These are phyloP conservation scores for Cecidostiba fungosa DNA, from an alignment of 2,888 invertebrate species.

Conservation along the genomic window DNA sequence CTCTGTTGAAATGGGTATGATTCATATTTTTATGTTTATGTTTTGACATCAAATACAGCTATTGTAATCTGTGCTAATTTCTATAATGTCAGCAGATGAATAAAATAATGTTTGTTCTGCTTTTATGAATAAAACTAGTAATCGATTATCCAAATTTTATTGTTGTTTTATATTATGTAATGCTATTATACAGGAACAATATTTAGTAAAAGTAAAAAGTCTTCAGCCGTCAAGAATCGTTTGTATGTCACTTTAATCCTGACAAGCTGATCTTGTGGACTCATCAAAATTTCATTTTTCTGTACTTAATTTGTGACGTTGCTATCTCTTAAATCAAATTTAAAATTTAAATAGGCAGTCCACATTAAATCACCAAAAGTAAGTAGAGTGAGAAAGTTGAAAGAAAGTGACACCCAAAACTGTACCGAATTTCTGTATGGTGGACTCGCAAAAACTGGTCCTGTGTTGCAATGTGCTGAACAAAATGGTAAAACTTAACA, in stretches of 20 bases:
- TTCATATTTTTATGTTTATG: background rate
- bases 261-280: background rate
- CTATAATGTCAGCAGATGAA: too few species aligned
- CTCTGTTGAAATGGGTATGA: background rate
- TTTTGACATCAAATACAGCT: background rate
- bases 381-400: constrained; percentile 38
- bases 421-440: constrained; percentile 36
- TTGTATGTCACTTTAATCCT: too few species aligned
- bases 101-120: too few species aligned
- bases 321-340: background rate
- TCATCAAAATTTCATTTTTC: background rate
- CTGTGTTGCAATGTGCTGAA: constrained; percentile 42
- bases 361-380: background rate
- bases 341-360: background rate
- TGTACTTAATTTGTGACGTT: background rate
- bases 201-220: too few species aligned
- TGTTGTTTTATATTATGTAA: too few species aligned
- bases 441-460: constrained; percentile 41
- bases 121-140: background rate
- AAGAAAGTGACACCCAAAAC: constrained; percentile 40
- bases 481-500: constrained; percentile 36
- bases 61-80: background rate
- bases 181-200: too few species aligned
- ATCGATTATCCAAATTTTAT: too few species aligned
- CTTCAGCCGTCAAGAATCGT: too few species aligned